phyloP scores from a whole-genome alignment of 2,113 vertebrate species.

The Pteropus alecto region DNA sequence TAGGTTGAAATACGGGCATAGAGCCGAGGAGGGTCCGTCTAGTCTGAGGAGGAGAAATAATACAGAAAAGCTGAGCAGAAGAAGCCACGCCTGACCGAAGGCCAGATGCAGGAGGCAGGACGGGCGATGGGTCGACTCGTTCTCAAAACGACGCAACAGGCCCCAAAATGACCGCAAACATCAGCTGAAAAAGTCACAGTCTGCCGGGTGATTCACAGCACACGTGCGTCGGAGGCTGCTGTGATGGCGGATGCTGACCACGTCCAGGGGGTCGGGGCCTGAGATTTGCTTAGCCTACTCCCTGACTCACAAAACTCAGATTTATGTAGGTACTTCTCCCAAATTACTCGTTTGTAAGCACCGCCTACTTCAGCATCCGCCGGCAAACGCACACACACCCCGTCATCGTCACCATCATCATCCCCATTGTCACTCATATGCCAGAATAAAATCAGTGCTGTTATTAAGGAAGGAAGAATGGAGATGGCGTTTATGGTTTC shows the following conservation, averaged over 20 bases:
- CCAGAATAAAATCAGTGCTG: not conserved
- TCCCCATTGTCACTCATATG: not conserved
- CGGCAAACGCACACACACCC: not conserved
- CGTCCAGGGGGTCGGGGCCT: not conserved
- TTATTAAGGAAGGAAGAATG: not conserved
- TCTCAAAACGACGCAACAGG: not conserved
- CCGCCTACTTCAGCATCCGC: not conserved
- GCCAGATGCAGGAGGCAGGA: not conserved
- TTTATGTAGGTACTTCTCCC: not conserved
- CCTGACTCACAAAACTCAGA: not conserved
- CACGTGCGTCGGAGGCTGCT: accelerated
- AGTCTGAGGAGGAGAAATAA: not conserved
- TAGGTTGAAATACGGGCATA: too few species aligned
- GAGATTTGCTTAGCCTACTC: not conserved
- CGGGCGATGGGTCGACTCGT: not conserved
- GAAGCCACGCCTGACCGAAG: not conserved
- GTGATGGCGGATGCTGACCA: not conserved
- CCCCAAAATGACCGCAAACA: not conserved
- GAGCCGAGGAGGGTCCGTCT: too few species aligned
- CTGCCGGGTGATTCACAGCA: not conserved
- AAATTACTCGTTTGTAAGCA: not conserved
- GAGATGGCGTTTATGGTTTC: not conserved
- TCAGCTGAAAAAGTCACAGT: not conserved
- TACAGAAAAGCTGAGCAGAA: not conserved
- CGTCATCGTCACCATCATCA: not conserved